Conservation (phyloP, 2,113 vertebrate genomes). For the Eurystomus gularis region DNA sequence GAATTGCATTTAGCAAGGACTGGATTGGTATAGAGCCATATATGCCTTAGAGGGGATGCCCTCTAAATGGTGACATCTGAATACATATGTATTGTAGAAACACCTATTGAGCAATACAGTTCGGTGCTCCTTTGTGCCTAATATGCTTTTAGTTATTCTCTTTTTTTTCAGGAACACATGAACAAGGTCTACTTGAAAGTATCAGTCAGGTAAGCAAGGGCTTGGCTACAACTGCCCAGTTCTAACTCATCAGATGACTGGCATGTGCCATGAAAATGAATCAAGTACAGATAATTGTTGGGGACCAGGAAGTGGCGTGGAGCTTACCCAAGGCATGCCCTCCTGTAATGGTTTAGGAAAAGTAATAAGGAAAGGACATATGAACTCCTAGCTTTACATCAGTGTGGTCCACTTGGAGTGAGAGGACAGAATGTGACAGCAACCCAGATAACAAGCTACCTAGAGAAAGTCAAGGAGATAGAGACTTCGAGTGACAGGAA, state of each 20-base stretch:
- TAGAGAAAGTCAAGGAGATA: not conserved
- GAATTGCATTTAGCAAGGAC: not conserved
- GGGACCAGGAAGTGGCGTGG: rapidly evolving
- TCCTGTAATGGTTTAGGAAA: not conserved
- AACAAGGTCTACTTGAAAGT: not conserved
- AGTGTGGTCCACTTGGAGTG: too few species aligned
- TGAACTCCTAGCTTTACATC: not conserved
- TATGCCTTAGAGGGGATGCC: not conserved
- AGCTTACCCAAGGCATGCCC: not conserved
- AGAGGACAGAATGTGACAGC: not conserved
- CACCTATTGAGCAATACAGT: not conserved
- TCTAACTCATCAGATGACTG: not conserved
- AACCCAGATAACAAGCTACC: not conserved
- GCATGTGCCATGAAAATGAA: not conserved
- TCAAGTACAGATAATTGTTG: not conserved
- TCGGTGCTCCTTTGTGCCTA: not conserved
- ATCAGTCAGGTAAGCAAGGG: not conserved
- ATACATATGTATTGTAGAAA: not conserved
- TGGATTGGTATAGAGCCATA: not conserved
- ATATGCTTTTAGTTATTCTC: not conserved
- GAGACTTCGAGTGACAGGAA: not conserved
- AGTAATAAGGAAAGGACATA: not conserved
- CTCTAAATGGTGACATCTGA: not conserved
- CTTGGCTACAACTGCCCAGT: not conserved
- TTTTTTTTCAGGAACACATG: not conserved